Conservation (phyloP, 2,888 invertebrate species). For the Drosophila tanythrix region DNA sequence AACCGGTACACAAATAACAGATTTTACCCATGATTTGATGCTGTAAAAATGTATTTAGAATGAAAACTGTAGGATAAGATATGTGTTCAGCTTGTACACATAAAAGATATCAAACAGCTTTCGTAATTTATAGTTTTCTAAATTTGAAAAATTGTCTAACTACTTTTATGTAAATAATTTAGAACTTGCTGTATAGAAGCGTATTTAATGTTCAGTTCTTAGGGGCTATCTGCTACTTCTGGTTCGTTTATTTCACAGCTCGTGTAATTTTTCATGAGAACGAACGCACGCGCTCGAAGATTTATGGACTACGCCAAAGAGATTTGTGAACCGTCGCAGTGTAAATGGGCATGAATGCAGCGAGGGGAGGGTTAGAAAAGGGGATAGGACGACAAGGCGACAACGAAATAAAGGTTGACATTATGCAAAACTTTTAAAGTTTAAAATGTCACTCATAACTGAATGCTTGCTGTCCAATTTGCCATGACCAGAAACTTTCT, state of each 20-base stretch:
- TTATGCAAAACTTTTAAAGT: conserved; percentile 54
- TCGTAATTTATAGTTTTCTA: background rate
- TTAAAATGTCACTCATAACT: conserved; percentile 43
- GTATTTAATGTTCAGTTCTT: conserved; percentile 9
- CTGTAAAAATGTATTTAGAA: background rate
- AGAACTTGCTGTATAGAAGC: background rate
- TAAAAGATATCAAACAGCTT: background rate
- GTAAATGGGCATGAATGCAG: conserved; percentile 29
- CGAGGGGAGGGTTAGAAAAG: background rate
- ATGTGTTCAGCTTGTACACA: background rate
- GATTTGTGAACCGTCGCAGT: conserved; percentile 57
- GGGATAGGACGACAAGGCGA: background rate
- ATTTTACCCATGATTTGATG: background rate
- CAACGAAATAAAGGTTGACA: conserved; percentile 23
- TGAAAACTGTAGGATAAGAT: background rate
- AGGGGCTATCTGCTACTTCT: background rate
- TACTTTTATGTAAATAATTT: background rate
- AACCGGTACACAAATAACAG: background rate
- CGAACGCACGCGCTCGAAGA: conserved; percentile 50
- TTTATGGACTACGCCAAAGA: conserved; percentile 62
- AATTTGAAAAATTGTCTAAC: background rate
- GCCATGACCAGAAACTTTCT: conserved; percentile 43
- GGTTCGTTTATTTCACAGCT: conserved; percentile 45
- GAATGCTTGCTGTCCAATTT: conserved; percentile 42
- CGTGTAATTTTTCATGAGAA: conserved; percentile 71